Evolutionary conservation across 2,797 vertebrate species (phyloP), one percentile per base, ranked within the genome.

Genomic region (Galaxias olidus): DNA sequence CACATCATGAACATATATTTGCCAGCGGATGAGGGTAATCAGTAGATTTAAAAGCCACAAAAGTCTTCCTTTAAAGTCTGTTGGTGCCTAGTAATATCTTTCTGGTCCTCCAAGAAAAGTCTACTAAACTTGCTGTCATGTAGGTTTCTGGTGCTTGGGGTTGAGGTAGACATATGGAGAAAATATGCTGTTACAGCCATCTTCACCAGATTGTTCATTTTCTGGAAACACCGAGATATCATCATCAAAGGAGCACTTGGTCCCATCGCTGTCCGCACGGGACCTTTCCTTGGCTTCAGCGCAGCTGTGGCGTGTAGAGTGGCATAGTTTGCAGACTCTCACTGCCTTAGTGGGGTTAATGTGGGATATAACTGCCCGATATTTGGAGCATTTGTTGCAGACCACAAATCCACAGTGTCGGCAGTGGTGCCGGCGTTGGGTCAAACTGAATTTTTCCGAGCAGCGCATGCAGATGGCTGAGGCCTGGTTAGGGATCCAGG

Each of bases 391-490:
- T 4, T 87, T 66, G 0, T 82, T 88, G 0, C 97, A 98, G 10
- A 98, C 96, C 1, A 98, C 77, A 1, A 96, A 96, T 77, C 97
- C 96, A 0, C 97, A 98, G 57, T 89, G 87, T 7, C 96, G 89
- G 84, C 97, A 98, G 88, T 98, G 97, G 85, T 98, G 96, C 49
- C 93, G 88, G 0, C 96, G 92, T 0, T 88, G 92, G 66, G 91
- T 85, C 0, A 85, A 1, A 0, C 77, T 90, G 88, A 98, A 98
- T 48, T 85, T 93, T 0, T 74, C 80, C 0, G 92, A 85, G 88
- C 97, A 98, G 76, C 96, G 94, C 95, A 98, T 96, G 87, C 97
- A 98, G 73, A 93, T 93, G 64, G 90, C 88, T 0, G 96, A 91
- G 0, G 91, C 93, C 9, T 66, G 75, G 83, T 98, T 93, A 0